Conservation (phyloP, 92 coral and sea anemone species). For the Parazoanthus swiftii region DNA sequence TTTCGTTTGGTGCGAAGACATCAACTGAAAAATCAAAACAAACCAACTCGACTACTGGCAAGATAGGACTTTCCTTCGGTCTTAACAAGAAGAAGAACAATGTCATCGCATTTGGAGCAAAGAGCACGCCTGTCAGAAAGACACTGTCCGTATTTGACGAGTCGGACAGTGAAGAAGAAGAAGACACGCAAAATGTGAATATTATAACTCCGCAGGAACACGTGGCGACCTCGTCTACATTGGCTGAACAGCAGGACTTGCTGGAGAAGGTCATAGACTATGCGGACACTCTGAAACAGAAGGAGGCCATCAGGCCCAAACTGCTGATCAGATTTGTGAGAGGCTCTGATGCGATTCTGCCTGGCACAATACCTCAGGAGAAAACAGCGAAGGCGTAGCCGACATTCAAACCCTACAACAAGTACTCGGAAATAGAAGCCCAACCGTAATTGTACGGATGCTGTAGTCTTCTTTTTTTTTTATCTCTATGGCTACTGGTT, state of each 20-base stretch:
- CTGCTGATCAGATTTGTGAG: conserved; percentile 86
- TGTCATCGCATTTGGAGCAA: conserved; percentile 48
- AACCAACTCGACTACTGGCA: conserved; percentile 28
- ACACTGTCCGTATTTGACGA: conserved; percentile 85
- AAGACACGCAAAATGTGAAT: conserved; percentile 48
- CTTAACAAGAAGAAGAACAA: conserved; percentile 60
- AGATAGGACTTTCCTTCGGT: conserved; percentile 74
- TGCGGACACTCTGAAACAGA: conserved; percentile 84
- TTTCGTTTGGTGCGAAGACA: conserved; percentile 62
- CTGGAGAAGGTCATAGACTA: conserved; percentile 92
- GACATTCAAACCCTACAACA: background rate
- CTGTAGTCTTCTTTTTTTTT: too few species aligned
- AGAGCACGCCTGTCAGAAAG: conserved; percentile 50
- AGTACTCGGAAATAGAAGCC: background rate
- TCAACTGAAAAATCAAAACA: conserved; percentile 30
- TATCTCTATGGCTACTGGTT: background rate
- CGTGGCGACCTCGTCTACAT: conserved; percentile 70
- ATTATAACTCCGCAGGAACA: conserved; percentile 49
- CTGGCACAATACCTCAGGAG: conserved; percentile 66
- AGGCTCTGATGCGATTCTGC: conserved; percentile 81
- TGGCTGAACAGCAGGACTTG: conserved; percentile 81
- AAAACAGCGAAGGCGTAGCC: background rate
- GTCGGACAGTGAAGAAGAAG: conserved; percentile 89
- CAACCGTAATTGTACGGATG: background rate
- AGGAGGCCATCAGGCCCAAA: conserved; percentile 73